Conservation (phyloP, 2,797 vertebrate genomes). For the Notamacropus eugenii region DNA sequence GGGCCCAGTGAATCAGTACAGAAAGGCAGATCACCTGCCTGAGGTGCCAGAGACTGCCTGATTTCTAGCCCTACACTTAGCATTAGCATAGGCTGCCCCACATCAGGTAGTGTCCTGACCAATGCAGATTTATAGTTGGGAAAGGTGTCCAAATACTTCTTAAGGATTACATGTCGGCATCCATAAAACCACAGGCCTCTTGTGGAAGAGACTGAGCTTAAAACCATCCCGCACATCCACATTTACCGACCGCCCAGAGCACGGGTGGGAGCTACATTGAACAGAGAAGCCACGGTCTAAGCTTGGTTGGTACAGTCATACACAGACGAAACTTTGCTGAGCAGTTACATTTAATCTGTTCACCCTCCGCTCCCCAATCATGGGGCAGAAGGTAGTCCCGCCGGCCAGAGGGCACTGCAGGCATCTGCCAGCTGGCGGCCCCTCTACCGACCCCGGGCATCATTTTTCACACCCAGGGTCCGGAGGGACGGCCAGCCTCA, state of each 20-base stretch:
- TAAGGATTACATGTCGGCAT: neutral
- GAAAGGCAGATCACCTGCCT: neutral
- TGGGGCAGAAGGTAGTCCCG: neutral
- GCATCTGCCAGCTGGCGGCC: neutral
- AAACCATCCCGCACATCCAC: neutral
- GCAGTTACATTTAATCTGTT: neutral
- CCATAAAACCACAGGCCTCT: neutral
- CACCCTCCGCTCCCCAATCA: neutral
- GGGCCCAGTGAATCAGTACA: neutral
- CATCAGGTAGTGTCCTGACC: neutral
- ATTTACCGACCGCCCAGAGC: neutral
- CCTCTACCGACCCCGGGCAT: neutral
- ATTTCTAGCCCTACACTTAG: neutral
- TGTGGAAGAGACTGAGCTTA: neutral
- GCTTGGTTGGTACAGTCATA: neutral
- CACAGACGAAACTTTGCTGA: neutral
- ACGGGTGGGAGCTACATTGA: neutral
- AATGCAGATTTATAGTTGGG: neutral
- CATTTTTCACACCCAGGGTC: neutral
- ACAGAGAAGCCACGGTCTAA: neutral
- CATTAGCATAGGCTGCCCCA: neutral
- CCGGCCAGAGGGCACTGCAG: fast-evolving
- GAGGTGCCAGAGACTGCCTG: neutral
- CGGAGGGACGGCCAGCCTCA: neutral
- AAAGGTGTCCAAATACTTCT: conserved; percentile 7